Base-by-base conservation (phyloP, 2,797 vertebrate species). In the Malacoctenus gilli region DNA sequence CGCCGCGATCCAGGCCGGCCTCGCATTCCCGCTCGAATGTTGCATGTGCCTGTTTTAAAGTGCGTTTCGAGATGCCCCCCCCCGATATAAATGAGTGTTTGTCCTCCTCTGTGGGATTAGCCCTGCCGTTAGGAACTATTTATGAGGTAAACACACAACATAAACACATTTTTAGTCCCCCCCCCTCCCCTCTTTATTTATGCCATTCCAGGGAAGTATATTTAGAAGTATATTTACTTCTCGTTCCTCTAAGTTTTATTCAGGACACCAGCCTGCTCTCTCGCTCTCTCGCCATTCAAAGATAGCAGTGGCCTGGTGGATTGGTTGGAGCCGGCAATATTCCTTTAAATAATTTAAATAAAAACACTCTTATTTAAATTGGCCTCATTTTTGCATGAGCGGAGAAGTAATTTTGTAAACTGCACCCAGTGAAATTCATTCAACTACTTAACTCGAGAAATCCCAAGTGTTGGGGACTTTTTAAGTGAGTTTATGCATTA, bases 1-100 rank as follows among this genome's bases (percentile, higher is more conserved):
- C 71, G 67, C 64, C 48, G 49, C 59, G 61, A 84, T 83, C 65
- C 44, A 30, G 57, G 42, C 72, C 61, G 62, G 62, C 52, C 52
- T 65, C 50, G 48, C 28, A 57, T 81, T 67, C 35, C 16, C 69
- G 41, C 47, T 68, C 23, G 56, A 46, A 42, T 68, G 57, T 43
- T 57, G 19, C 55, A 20, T 68, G 43, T 82, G 68, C 61, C 63
- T n/a, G n/a, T 68, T 74, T 70, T 56, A 42, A 47, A 68, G 23
- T 43, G 40, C 42, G 53, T 47, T 64, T 38, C 36, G 59, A 41
- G 36, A n/a, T n/a, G n/a, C n/a, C n/a, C 16, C 11, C 41, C 19
- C 5, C 13, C 20, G 18, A 63, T 65, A 32, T 49, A 46, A 64
- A 70, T 60, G 13, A 37, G n/a, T 19, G n/a, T 53, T 56, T 46